These are phyloP conservation scores for Platycercus adscitus DNA, from an alignment of 2,113 vertebrate genomes.

Conservation along the genomic window DNA sequence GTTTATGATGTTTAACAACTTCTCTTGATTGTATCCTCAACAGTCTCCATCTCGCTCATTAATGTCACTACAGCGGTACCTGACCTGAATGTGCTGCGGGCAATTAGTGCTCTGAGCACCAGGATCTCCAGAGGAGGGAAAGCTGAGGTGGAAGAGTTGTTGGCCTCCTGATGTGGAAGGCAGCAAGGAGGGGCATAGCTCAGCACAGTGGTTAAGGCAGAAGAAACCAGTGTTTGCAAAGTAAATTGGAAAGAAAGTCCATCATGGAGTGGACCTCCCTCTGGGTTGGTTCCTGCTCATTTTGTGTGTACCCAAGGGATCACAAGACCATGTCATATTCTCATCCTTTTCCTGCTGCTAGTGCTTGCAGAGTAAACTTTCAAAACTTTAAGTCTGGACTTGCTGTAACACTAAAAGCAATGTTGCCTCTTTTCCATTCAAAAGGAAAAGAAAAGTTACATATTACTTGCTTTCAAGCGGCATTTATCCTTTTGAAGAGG, in stretches of 20 bases:
- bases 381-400: background rate
- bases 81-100: slow-evolving; percentile 36
- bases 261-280: fast-evolving
- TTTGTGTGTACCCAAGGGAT: background rate
- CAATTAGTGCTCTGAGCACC: background rate
- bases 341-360: fast-evolving
- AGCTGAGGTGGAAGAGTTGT: background rate
- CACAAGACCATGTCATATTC: background rate
- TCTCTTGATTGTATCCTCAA: slow-evolving; percentile 49
- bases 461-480: background rate
- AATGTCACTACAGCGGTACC: background rate
- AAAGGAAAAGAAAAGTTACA: background rate
- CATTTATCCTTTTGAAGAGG: background rate
- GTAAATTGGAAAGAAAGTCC: background rate
- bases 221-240: background rate
- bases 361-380: background rate
- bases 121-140: background rate
- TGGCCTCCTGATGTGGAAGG: background rate
- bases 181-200: background rate
- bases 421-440: background rate
- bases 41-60: slow-evolving; percentile 20
- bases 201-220: background rate
- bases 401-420: background rate
- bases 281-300: background rate
- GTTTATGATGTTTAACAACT: slow-evolving; percentile 51